These are phyloP conservation scores for Murina feae DNA, from an alignment of 2,113 vertebrate genomes.

Conservation along the genomic window DNA sequence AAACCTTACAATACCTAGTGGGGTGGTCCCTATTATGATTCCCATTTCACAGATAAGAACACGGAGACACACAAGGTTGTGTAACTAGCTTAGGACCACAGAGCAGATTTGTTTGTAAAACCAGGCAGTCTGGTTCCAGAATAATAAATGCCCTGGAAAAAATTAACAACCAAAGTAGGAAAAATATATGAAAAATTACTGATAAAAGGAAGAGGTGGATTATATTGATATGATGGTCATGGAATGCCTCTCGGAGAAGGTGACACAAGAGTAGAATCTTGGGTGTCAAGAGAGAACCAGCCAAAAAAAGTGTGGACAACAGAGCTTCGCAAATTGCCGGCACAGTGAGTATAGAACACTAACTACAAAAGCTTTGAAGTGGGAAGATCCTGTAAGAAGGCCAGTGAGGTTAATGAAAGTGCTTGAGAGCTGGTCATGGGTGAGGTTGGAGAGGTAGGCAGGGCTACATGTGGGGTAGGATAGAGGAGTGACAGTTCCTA, in stretches of 20 bases:
- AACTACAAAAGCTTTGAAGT: neutral
- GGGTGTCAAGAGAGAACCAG: neutral
- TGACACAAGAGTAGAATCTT: neutral
- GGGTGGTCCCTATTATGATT: neutral
- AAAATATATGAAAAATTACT: neutral
- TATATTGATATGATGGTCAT: neutral
- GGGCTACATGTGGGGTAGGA: neutral
- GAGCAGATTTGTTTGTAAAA: neutral
- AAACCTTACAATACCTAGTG: neutral
- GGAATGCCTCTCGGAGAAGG: neutral
- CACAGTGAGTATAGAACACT: neutral
- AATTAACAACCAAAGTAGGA: neutral
- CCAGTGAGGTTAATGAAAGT: neutral
- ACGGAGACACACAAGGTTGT: neutral
- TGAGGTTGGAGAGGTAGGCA: neutral
- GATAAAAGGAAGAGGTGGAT: neutral
- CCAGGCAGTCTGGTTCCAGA: neutral
- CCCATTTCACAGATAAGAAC: neutral
- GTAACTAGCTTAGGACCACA: neutral
- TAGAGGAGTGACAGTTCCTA: neutral
- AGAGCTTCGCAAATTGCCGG: neutral
- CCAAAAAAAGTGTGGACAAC: neutral
- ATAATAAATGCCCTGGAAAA: neutral
- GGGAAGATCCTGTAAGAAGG: neutral
- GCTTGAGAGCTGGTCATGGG: rapidly evolving